Evolutionary conservation across 2,797 vertebrate genomes (phyloP).

Genomic region (Platyrinchus mystaceus): DNA sequence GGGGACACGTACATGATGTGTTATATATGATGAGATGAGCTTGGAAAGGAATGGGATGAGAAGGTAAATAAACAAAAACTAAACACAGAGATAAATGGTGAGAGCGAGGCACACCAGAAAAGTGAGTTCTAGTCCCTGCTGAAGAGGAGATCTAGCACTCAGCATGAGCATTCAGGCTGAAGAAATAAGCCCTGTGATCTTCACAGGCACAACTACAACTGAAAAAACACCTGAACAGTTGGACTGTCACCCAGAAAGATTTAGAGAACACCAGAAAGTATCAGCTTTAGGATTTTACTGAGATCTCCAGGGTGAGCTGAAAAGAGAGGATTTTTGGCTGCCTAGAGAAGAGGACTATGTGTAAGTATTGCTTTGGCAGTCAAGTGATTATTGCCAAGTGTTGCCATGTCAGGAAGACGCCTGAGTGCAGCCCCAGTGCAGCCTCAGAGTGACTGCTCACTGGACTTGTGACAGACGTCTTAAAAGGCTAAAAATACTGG

Average conservation of each 20-base stretch:
- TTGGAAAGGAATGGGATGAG: not conserved
- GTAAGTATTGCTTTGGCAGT: not conserved
- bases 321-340: not conserved
- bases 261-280: not conserved
- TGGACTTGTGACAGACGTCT: not conserved
- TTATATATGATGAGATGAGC: rapidly evolving
- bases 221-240: not conserved
- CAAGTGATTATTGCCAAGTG: not conserved
- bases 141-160: not conserved
- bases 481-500: not conserved
- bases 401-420: not conserved
- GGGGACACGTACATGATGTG: not conserved
- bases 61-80: not conserved
- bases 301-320: not conserved
- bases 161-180: not conserved
- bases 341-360: not conserved
- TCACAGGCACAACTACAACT: not conserved
- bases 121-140: not conserved
- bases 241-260: not conserved
- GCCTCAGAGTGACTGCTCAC: not conserved
- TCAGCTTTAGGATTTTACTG: not conserved
- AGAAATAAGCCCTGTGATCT: not conserved
- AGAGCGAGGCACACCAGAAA: not conserved
- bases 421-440: not conserved
- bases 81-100: not conserved